Evolutionary conservation across 2,888 invertebrate genomes (phyloP).

Genomic region (Pristionchus fissidentatus): DNA sequence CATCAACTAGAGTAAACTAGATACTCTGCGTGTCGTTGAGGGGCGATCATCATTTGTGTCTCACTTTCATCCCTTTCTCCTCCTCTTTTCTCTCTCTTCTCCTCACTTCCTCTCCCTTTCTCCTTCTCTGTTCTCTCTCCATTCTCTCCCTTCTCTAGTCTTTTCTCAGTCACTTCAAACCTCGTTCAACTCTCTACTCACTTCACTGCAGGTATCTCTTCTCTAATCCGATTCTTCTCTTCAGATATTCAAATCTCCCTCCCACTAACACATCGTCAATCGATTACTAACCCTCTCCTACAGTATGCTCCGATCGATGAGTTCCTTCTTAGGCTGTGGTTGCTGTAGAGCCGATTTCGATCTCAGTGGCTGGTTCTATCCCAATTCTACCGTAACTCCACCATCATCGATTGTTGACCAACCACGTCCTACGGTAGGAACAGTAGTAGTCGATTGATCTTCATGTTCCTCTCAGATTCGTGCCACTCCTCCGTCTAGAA

Average conservation of each 20-base stretch:
- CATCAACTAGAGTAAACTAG: conserved; percentile 27
- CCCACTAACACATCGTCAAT: not conserved
- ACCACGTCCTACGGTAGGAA: not conserved
- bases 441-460: not conserved
- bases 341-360: not conserved
- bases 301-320: not conserved
- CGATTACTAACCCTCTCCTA: not conserved
- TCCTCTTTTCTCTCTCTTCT: not conserved
- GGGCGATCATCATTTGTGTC: conserved; percentile 30
- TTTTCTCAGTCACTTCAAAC: not conserved
- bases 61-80: not conserved
- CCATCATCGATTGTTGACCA: not conserved
- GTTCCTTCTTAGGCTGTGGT: conserved; percentile 3
- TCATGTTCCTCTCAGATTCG: not conserved
- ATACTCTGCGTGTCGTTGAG: not conserved
- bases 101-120: not conserved
- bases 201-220: conserved; percentile 12
- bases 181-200: conserved; percentile 4
- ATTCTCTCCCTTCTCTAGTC: not conserved
- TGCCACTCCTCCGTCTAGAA: not conserved
- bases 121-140: not conserved
- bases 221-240: conserved; percentile 16
- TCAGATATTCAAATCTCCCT: not conserved
- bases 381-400: conserved; percentile 22
- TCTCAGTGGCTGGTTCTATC: conserved; percentile 24